Conservation (phyloP, 2,888 invertebrate genomes). For the Drosophila setosimentum region DNA sequence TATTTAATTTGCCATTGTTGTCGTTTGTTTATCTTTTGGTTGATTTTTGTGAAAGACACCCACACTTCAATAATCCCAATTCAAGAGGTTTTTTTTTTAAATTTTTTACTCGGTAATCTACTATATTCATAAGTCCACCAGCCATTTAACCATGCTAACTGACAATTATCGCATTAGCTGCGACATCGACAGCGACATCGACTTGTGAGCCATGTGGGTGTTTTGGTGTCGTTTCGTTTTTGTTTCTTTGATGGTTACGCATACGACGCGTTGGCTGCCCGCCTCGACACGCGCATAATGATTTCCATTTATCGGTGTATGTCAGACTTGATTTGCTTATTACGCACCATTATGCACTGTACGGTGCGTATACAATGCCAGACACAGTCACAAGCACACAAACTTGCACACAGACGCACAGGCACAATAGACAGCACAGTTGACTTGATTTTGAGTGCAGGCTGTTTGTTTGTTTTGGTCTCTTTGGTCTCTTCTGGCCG, state of each 20-base stretch:
- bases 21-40: background rate
- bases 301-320: slow-evolving; percentile 57
- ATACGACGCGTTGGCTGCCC: slow-evolving; percentile 66
- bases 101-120: background rate
- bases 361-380: slow-evolving; percentile 29
- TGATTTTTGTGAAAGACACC: slow-evolving; percentile 18
- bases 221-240: slow-evolving; percentile 9
- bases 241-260: slow-evolving; percentile 62
- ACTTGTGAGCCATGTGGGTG: slow-evolving; percentile 53
- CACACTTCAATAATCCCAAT: slow-evolving; percentile 18
- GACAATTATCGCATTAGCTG: slow-evolving; percentile 77
- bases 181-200: slow-evolving; percentile 20
- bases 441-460: slow-evolving; percentile 36
- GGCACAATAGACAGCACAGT: slow-evolving; percentile 33
- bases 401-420: slow-evolving; percentile 2
- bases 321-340: slow-evolving; percentile 65
- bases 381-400: slow-evolving; percentile 7
- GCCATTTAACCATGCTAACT: slow-evolving; percentile 70
- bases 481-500: slow-evolving; percentile 40
- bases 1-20: slow-evolving; percentile 45
- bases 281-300: slow-evolving; percentile 53
- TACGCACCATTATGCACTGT: slow-evolving; percentile 70
- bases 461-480: slow-evolving; percentile 44
- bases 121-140: slow-evolving; percentile 56
- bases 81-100: background rate